phyloP scores from a whole-genome alignment of 2,888 invertebrate genomes.

The Netelia inedita region DNA sequence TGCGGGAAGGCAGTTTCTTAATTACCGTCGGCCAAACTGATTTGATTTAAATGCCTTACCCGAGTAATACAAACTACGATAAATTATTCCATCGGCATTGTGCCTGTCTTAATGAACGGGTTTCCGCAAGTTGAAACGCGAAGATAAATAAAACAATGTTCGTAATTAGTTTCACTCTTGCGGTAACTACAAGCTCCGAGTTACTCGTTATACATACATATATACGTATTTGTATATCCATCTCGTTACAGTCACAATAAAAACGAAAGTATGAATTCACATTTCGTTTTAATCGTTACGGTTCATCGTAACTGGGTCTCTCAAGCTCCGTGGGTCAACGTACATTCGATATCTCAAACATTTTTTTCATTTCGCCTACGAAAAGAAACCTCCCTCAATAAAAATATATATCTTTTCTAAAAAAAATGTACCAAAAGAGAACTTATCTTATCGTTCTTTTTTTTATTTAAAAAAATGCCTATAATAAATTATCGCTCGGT shows the following conservation, averaged over 20 bases:
- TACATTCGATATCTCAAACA: background rate
- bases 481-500: background rate
- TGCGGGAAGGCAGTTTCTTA: slow-evolving; percentile 15
- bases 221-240: slow-evolving; percentile 4
- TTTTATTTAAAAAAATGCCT: background rate
- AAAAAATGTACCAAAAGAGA: background rate
- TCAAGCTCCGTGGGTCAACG: background rate
- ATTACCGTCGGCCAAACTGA: slow-evolving; percentile 52
- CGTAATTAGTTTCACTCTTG: slow-evolving; percentile 48
- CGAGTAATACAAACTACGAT: slow-evolving; percentile 34
- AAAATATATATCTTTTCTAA: background rate
- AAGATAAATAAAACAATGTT: slow-evolving; percentile 55
- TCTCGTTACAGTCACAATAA: slow-evolving; percentile 8
- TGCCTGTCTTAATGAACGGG: slow-evolving; percentile 47
- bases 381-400: background rate
- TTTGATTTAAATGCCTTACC: slow-evolving; percentile 48
- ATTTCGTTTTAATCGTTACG: slow-evolving; percentile 17
- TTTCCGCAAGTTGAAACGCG: slow-evolving; percentile 41
- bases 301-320: slow-evolving; percentile 13
- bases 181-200: slow-evolving; percentile 9
- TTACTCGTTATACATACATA: background rate
- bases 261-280: slow-evolving; percentile 24
- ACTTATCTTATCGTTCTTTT: background rate
- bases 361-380: background rate
- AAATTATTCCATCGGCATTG: slow-evolving; percentile 55